phyloP scores from a whole-genome alignment of 23 tunicate genomes.

The Clavelina lepadiformis region DNA sequence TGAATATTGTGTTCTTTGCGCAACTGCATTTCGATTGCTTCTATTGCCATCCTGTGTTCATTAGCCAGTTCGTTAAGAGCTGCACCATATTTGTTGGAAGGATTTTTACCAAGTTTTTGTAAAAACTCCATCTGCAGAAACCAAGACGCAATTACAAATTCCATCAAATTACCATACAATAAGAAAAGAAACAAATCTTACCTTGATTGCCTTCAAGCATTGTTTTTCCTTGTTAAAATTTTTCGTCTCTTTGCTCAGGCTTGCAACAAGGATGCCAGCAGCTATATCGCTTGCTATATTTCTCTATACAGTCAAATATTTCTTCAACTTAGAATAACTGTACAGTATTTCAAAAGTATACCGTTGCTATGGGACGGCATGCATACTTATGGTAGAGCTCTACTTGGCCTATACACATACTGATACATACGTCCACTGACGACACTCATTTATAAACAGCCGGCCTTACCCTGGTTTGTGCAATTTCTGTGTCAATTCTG shows the following conservation, averaged over 20 bases:
- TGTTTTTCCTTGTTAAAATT: background rate
- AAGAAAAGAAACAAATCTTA: background rate
- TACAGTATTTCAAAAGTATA: too few species aligned
- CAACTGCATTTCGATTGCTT: background rate
- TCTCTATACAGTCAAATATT: too few species aligned
- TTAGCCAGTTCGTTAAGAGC: background rate
- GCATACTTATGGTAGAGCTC: too few species aligned
- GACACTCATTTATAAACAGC: too few species aligned
- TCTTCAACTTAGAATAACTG: too few species aligned
- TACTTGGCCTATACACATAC: too few species aligned
- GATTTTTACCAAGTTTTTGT: background rate
- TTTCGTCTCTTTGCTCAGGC: constrained; percentile 1
- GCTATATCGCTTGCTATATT: constrained; percentile 2
- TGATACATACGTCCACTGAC: too few species aligned
- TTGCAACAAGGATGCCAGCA: background rate
- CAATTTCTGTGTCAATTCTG: too few species aligned
- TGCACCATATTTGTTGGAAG: background rate
- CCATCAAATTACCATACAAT: background rate
- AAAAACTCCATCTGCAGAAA: background rate
- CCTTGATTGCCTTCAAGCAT: constrained; percentile 1
- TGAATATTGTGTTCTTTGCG: constrained; percentile 6
- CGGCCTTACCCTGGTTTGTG: too few species aligned
- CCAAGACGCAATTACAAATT: background rate
- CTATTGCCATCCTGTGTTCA: background rate
- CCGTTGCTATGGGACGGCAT: too few species aligned